phyloP scores from a whole-genome alignment of 2,888 invertebrate genomes.

The Notodromas monacha region DNA sequence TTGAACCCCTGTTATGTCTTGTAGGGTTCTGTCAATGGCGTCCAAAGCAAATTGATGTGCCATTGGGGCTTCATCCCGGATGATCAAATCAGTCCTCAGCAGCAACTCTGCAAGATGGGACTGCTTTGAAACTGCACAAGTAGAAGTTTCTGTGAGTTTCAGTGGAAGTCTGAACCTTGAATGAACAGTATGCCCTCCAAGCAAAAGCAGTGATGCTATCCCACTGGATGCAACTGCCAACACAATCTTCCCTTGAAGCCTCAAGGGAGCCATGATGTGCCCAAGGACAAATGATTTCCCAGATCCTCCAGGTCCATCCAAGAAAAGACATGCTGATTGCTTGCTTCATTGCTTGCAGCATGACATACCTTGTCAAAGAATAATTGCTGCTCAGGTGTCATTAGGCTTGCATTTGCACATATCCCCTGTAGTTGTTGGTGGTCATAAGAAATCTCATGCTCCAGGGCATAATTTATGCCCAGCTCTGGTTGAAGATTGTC shows the following conservation, averaged over 20 bases:
- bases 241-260: background rate
- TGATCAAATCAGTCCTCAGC: conserved; percentile 6
- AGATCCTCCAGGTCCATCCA: background rate
- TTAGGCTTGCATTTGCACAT: no score
- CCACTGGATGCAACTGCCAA: background rate
- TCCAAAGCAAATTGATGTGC: conserved; percentile 7
- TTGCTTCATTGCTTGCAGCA: no score
- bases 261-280: no score
- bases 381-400: no score
- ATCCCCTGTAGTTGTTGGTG: no score
- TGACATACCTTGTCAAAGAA: no score
- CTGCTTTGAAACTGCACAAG: no score
- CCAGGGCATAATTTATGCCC: no score
- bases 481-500: no score
- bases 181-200: conserved; percentile 9
- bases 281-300: background rate
- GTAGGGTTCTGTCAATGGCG: conserved; percentile 8
- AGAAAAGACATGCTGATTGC: no score
- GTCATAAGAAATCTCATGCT: no score
- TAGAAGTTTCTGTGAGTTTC: conserved; percentile 6
- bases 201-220: conserved; percentile 8
- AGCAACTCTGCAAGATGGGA: conserved; percentile 7
- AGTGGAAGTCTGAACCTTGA: conserved; percentile 9
- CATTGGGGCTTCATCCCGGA: conserved; percentile 10
- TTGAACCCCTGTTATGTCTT: conserved; percentile 7